A percentile compares a stretch with the other conserved stretches of the same genome.
Conservation (phyloP, 2,797 vertebrate species). For the Molothrus aeneus region DNA sequence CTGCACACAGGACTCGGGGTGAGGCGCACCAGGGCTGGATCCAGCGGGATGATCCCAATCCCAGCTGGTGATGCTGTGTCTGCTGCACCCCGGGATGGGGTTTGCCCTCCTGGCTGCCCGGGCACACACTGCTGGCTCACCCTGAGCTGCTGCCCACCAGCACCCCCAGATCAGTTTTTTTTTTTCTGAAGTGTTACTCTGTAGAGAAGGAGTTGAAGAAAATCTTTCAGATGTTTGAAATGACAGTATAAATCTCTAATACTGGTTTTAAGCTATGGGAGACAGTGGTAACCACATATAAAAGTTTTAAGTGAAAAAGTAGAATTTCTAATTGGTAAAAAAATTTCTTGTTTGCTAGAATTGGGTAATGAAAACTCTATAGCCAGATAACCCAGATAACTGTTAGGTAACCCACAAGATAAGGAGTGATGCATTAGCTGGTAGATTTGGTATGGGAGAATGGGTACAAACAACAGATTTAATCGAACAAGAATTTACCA, state of each 20-base stretch:
- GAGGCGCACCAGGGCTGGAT: rapidly evolving
- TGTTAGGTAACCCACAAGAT: background rate
- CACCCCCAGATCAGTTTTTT: background rate
- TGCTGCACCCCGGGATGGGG: background rate
- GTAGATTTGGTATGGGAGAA: background rate
- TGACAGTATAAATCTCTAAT: background rate
- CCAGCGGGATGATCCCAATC: background rate
- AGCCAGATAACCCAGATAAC: background rate
- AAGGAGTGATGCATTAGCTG: background rate
- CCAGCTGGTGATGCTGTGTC: background rate
- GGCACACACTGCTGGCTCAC: background rate
- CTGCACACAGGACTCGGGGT: background rate
- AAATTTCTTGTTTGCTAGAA: background rate
- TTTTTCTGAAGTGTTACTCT: background rate
- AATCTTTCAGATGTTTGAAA: background rate
- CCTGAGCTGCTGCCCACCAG: background rate
- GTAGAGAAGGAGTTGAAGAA: background rate
- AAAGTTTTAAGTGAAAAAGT: background rate
- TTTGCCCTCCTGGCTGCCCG: background rate
- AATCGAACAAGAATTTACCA: background rate
- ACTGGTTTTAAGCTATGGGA: background rate
- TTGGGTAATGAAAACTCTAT: background rate
- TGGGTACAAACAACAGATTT: background rate
- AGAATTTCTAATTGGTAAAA: background rate
- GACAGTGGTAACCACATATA: background rate